Percentiles rank a stretch among this genome's conserved stretches.
These are phyloP conservation scores for Tricholaema leucomelas DNA, from an alignment of 2,113 vertebrate species.

Conservation along the genomic window DNA sequence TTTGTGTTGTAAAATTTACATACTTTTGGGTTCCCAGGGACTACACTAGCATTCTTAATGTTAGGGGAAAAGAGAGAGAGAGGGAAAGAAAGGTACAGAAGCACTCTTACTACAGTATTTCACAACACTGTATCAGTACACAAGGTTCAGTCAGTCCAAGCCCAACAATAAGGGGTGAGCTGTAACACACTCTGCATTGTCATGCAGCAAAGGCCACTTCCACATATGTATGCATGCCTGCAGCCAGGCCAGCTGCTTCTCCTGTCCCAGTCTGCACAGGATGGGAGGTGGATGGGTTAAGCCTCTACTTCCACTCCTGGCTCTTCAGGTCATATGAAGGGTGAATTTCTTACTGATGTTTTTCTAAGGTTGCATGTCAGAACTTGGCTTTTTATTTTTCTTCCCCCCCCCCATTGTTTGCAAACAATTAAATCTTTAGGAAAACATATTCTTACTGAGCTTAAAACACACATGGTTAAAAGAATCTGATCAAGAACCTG, in stretches of 20 bases:
- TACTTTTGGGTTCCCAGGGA: background rate
- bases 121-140: accelerated
- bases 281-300: background rate
- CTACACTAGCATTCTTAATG: background rate
- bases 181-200: accelerated
- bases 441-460: background rate
- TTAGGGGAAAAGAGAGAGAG: background rate
- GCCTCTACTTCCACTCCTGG: background rate
- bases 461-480: background rate
- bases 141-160: background rate
- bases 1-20: background rate
- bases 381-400: background rate
- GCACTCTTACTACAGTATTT: background rate
- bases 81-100: background rate
- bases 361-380: background rate
- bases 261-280: background rate
- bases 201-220: background rate
- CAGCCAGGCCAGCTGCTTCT: background rate
- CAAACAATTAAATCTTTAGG: background rate
- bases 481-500: background rate
- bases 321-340: background rate
- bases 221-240: accelerated
- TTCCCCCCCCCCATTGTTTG: background rate
- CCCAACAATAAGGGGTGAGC: background rate
- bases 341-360: background rate